These are phyloP conservation scores for Siphlonurus alternatus DNA, from an alignment of 2,888 invertebrate genomes.

Conservation along the genomic window DNA sequence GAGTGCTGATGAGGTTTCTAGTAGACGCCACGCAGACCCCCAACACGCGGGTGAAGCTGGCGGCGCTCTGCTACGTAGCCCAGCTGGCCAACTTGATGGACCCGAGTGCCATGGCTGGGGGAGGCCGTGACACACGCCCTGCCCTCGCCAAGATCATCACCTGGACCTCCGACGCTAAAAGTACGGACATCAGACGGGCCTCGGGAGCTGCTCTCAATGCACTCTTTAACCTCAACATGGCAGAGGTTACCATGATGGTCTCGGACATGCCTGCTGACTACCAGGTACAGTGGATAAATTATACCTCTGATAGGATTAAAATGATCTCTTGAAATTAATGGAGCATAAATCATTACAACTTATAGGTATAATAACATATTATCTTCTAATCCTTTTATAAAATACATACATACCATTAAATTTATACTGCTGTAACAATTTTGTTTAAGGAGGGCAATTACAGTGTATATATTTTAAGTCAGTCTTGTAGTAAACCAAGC, in stretches of 20 bases:
- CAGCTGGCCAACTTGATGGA: slow-evolving; percentile 35
- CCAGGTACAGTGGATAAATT: slow-evolving; percentile 27
- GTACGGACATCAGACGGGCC: slow-evolving; percentile 47
- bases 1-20: slow-evolving; percentile 50
- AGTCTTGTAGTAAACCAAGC: too few relatives aligned
- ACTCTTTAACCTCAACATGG: slow-evolving; percentile 80
- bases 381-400: too few relatives aligned
- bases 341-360: too few relatives aligned
- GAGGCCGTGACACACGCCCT: slow-evolving; percentile 11
- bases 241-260: slow-evolving; percentile 70
- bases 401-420: too few relatives aligned
- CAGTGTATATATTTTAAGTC: too few relatives aligned
- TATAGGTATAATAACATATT: too few relatives aligned
- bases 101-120: slow-evolving; percentile 14
- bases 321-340: background rate
- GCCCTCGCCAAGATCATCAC: slow-evolving; percentile 56
- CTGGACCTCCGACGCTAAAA: slow-evolving; percentile 51
- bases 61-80: slow-evolving; percentile 50
- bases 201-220: slow-evolving; percentile 53
- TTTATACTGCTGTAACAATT: too few relatives aligned
- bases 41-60: slow-evolving; percentile 60
- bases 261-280: slow-evolving; percentile 53
- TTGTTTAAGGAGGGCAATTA: too few relatives aligned
- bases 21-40: slow-evolving; percentile 89
- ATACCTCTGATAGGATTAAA: background rate